These are phyloP conservation scores for Macrobrachium nipponense DNA, from an alignment of 1,140 invertebrate species.

Conservation along the genomic window DNA sequence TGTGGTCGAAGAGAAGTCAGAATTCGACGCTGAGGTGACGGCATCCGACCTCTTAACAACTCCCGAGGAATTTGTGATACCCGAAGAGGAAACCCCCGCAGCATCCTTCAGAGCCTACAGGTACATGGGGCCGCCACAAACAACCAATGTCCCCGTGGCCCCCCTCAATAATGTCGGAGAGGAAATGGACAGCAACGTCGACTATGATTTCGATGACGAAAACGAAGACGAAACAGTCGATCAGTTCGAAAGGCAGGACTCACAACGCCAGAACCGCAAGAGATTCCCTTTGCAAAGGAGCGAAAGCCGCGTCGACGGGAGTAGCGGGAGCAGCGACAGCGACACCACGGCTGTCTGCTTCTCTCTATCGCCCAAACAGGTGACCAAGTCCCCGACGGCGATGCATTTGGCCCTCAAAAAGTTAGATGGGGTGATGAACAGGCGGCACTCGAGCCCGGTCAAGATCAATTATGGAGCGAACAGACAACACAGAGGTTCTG, in stretches of 20 bases:
- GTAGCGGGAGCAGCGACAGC: conserved; percentile 33
- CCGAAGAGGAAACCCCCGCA: conserved; percentile 40
- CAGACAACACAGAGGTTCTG: conserved; percentile 32
- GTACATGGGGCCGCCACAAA: conserved; percentile 68
- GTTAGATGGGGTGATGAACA: conserved; percentile 37
- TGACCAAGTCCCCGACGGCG: conserved; percentile 35
- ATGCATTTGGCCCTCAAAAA: conserved; percentile 43
- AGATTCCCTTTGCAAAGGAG: not conserved
- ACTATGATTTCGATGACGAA: not conserved
- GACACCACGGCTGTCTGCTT: conserved; percentile 31
- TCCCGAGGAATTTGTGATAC: conserved; percentile 44
- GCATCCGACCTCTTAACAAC: conserved; percentile 51
- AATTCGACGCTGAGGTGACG: conserved; percentile 75
- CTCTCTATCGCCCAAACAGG: conserved; percentile 41
- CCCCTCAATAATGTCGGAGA: conserved; percentile 22
- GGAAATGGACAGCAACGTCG: conserved; percentile 12
- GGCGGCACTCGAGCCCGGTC: conserved; percentile 44
- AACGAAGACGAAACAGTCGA: not conserved
- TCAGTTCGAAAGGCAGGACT: not conserved
- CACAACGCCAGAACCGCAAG: no score
- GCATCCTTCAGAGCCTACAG: conserved; percentile 70
- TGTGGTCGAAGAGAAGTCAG: conserved; percentile 80
- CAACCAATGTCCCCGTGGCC: no score
- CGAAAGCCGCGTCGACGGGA: not conserved
- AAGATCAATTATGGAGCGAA: conserved; percentile 41